Percentiles rank a stretch among this genome's conserved stretches.
These are phyloP conservation scores for Crocallis elinguaria DNA, from an alignment of 2,888 invertebrate species.

Conservation along the genomic window DNA sequence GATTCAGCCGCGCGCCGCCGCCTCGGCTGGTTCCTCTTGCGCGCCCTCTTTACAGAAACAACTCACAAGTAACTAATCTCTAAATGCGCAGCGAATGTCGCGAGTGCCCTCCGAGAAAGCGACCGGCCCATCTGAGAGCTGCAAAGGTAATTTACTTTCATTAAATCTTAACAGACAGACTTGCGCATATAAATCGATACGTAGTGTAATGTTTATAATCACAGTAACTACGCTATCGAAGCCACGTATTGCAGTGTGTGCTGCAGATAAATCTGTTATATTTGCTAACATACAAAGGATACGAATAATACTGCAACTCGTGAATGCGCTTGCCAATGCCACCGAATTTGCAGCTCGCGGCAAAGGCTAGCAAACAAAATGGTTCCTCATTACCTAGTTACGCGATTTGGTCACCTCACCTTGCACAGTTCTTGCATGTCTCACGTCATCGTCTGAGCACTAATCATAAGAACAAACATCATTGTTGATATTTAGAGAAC, in stretches of 20 bases:
- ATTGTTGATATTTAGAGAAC: conserved; percentile 44
- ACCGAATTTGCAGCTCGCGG: conserved; percentile 28
- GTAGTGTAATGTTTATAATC: conserved; percentile 69
- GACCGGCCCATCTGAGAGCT: conserved; percentile 29
- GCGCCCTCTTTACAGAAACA: conserved; percentile 67
- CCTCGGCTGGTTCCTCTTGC: conserved; percentile 71
- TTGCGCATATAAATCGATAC: conserved; percentile 44
- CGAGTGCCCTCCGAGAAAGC: conserved; percentile 57
- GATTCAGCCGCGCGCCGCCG: conserved; percentile 82
- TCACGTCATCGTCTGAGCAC: conserved; percentile 65
- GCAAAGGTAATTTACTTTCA: conserved; percentile 55
- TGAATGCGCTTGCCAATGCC: conserved; percentile 7
- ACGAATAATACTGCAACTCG: conserved; percentile 10
- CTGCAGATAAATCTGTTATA: conserved; percentile 13
- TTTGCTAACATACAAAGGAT: conserved; percentile 14
- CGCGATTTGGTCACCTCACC: conserved; percentile 58
- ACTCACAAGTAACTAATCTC: conserved; percentile 46
- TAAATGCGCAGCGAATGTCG: conserved; percentile 68
- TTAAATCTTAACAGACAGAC: conserved; percentile 14
- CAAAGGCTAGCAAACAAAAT: conserved; percentile 42
- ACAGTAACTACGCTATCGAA: conserved; percentile 39
- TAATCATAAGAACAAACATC: conserved; percentile 67
- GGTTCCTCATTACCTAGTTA: conserved; percentile 54
- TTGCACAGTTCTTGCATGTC: conserved; percentile 58
- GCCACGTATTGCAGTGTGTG: conserved; percentile 4